phyloP scores from a whole-genome alignment of 2,797 vertebrate genomes.

The Hydrolagus colliei region DNA sequence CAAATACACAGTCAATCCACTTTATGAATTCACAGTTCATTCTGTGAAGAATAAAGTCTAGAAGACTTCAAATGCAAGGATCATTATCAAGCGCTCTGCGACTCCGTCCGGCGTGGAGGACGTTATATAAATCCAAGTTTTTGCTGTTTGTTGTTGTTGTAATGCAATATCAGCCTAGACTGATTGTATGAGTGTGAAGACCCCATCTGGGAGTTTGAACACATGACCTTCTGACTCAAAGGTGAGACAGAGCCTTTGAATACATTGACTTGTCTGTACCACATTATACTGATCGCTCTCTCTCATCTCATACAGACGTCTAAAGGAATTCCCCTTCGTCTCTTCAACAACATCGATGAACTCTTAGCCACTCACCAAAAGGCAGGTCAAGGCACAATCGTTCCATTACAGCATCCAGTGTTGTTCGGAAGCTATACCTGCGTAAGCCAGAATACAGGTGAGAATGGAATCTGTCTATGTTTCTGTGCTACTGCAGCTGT shows the following conservation, averaged over 20 bases:
- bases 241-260: background rate
- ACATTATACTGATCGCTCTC: background rate
- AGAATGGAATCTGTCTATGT: background rate
- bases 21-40: too few species aligned
- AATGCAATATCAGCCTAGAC: too few species aligned
- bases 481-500: background rate
- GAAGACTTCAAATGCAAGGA: too few species aligned
- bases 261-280: background rate
- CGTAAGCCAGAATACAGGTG: constrained; percentile 43
- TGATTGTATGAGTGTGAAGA: too few species aligned
- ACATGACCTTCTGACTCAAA: too few species aligned
- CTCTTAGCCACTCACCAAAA: constrained; percentile 45
- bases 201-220: too few species aligned
- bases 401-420: constrained; percentile 35
- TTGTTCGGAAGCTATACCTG: constrained; percentile 1
- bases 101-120: too few species aligned
- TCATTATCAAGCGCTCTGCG: too few species aligned
- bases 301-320: constrained; percentile 34
- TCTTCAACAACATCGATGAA: constrained; percentile 40
- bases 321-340: constrained; percentile 36
- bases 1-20: too few species aligned
- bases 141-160: too few species aligned
- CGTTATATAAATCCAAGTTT: too few species aligned
- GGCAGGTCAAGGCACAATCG: constrained; percentile 42
- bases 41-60: too few species aligned